Conservation (phyloP, 1,140 invertebrate genomes). For the Tetraneura akinire region DNA sequence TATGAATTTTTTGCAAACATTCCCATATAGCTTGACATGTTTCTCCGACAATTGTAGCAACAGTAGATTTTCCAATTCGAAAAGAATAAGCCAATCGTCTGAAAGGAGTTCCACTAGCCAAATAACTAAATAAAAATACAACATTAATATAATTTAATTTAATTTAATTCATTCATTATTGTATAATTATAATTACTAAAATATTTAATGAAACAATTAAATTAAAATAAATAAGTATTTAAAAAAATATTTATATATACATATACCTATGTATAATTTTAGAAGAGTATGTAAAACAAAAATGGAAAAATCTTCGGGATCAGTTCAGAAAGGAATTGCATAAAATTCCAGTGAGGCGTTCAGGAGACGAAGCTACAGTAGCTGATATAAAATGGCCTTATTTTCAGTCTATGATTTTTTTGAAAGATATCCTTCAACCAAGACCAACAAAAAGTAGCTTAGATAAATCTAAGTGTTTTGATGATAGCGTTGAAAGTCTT, state of each 20-base stretch:
- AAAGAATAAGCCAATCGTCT: not conserved
- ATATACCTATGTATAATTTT: constrained; percentile 7
- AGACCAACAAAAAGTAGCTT: constrained; percentile 1
- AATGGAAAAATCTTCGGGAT: constrained; percentile 14
- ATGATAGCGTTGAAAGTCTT: not conserved
- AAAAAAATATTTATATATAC: not conserved
- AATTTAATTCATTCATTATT: too few relatives aligned
- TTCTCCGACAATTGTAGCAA: constrained; percentile 56
- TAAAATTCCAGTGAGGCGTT: not conserved
- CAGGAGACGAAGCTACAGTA: constrained; percentile 4
- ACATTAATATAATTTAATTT: constrained; percentile 1
- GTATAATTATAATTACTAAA: too few relatives aligned
- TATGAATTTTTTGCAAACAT: not conserved
- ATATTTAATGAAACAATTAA: too few relatives aligned
- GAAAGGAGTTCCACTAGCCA: not conserved
- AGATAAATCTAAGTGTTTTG: not conserved
- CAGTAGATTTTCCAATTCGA: constrained; percentile 55
- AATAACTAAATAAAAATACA: constrained; percentile 16
- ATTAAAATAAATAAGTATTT: too few relatives aligned
- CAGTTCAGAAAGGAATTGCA: not conserved
- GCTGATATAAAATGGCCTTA: not conserved
- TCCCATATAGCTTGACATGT: constrained; percentile 57
- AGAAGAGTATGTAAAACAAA: constrained; percentile 9
- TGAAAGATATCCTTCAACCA: constrained; percentile 13
- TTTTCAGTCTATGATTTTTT: constrained; percentile 3